Percentiles rank a stretch among this genome's conserved stretches.
These are phyloP conservation scores for Holacanthella duospinosa DNA, from an alignment of 2,888 invertebrate species.

Conservation along the genomic window DNA sequence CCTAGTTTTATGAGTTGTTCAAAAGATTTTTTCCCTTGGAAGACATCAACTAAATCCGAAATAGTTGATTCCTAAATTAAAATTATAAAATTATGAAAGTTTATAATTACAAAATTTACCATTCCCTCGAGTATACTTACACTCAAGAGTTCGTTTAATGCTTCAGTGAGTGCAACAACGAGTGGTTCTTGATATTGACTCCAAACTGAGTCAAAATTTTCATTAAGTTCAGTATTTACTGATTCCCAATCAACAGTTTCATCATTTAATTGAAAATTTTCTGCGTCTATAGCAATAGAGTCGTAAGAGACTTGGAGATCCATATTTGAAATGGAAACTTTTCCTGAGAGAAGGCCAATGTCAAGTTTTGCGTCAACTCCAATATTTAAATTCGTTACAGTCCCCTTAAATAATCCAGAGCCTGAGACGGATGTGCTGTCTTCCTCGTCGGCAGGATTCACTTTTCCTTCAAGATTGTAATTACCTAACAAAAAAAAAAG, in stretches of 20 bases:
- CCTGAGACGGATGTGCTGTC: background rate
- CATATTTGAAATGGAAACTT: background rate
- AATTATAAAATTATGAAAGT: background rate
- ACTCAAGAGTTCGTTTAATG: background rate
- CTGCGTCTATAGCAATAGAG: background rate
- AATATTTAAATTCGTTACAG: background rate
- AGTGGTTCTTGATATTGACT: background rate
- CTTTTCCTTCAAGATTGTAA: background rate
- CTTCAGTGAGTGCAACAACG: background rate
- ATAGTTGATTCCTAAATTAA: background rate
- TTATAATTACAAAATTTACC: no score
- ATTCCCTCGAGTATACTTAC: background rate
- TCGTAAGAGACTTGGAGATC: background rate
- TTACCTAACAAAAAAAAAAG: background rate
- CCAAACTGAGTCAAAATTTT: background rate
- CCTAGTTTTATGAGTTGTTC: background rate
- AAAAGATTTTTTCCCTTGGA: constrained; percentile 1
- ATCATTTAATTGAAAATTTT: background rate
- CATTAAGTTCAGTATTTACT: background rate
- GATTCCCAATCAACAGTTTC: constrained; percentile 4
- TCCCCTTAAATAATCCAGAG: background rate
- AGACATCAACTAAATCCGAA: background rate
- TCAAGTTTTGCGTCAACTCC: background rate
- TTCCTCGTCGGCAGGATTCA: background rate
- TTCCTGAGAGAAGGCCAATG: background rate